phyloP scores from a whole-genome alignment of 2,888 invertebrate genomes.

The Anodontia alba region DNA sequence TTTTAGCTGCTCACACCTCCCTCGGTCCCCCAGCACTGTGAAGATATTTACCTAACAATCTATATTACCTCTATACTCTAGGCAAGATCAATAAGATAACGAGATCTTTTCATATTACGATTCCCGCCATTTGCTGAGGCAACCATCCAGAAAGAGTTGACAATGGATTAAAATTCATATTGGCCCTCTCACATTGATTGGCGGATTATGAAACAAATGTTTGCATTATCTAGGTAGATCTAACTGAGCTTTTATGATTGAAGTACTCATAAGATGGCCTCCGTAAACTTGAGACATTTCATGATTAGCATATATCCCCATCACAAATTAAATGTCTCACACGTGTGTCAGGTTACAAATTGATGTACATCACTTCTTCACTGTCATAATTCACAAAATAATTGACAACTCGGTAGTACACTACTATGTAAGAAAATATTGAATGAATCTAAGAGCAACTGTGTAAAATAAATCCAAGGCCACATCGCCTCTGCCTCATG shows the following conservation, averaged over 20 bases:
- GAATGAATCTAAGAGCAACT: neutral
- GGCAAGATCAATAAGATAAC: constrained; percentile 41
- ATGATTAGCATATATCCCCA: no score
- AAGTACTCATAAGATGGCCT: neutral
- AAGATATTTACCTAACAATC: constrained; percentile 11
- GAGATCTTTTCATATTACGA: constrained; percentile 10
- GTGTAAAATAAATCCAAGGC: neutral
- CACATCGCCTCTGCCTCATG: neutral
- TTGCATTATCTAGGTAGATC: constrained; percentile 40
- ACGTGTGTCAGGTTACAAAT: no score
- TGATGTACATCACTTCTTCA: neutral
- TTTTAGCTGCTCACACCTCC: constrained; percentile 56
- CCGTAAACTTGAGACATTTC: no score
- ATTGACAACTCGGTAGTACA: neutral
- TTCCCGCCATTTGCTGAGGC: constrained; percentile 41
- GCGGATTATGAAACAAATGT: constrained; percentile 25
- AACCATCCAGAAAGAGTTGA: constrained; percentile 44
- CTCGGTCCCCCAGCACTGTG: constrained; percentile 49
- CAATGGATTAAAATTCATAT: constrained; percentile 38
- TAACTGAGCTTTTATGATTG: constrained; percentile 38
- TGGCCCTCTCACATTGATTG: constrained; percentile 41
- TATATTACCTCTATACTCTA: constrained; percentile 24
- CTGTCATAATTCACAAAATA: neutral
- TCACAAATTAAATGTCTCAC: no score
- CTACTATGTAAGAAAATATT: neutral